A percentile compares a stretch with the other conserved stretches of the same genome.
These are phyloP conservation scores for Ginglymostoma cirratum DNA, from an alignment of 2,113 vertebrate genomes.

Conservation along the genomic window DNA sequence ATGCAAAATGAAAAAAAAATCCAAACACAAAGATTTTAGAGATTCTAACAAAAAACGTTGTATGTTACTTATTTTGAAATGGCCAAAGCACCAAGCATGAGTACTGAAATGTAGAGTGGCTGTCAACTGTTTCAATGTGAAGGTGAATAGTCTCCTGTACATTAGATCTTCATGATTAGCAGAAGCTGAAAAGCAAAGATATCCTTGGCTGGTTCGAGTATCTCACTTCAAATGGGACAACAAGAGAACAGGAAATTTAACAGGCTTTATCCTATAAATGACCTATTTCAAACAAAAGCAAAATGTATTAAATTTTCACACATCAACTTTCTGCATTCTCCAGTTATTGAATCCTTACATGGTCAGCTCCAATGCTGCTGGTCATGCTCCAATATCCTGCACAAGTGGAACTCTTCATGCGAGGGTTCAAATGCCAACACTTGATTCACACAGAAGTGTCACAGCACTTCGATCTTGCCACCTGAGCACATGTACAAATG, in stretches of 20 bases:
- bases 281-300: neutral
- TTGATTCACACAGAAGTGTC: neutral
- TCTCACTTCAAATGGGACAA: neutral
- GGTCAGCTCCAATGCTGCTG: neutral
- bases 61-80: neutral
- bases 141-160: neutral
- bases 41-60: neutral
- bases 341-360: neutral
- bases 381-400: neutral
- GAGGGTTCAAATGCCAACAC: neutral
- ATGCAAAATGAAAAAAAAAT: neutral
- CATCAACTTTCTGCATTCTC: neutral
- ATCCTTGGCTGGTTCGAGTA: neutral
- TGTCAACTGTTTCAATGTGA: neutral
- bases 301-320: neutral
- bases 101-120: neutral
- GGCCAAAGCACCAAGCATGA: neutral
- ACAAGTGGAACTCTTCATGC: neutral
- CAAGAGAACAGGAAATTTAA: neutral
- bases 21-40: neutral
- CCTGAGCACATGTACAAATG: neutral
- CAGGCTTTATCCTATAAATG: neutral
- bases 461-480: neutral
- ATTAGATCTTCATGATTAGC: neutral
- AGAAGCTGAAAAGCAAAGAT: neutral